Evolutionary conservation across 92 coral and sea anemone species (phyloP), one percentile per base, ranked within the genome.

Genomic region (Blastomussa wellsi): DNA sequence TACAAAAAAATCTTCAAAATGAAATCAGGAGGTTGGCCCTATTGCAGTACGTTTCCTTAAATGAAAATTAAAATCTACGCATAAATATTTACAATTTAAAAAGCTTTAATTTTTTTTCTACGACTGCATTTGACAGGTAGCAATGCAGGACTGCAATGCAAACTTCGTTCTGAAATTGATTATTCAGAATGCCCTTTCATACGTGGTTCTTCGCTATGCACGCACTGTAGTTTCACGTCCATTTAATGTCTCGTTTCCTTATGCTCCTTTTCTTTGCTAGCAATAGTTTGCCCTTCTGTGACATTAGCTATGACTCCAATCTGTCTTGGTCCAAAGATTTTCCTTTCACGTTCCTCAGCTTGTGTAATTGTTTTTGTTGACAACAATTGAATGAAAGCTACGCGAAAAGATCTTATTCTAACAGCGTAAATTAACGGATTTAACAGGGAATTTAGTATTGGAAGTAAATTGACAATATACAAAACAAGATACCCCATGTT

Each of bases 391-490:
- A 71, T 37, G 28, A 71, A 71, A 33, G 76, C 76, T 35, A 71
- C 76, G 42, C 76, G 76, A 37, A 71, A 71, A 35, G 6, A 7
- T 36, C 47, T 71, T 35, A 37, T 39, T 71, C 51, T 71, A 39
- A 38, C 48, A 19, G 47, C 41, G 42, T 71, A 71, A 71, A 71
- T 71, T 15, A 71, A 24, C 15, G 76, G 76, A 71, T 71, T 71
- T 7, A 37, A 35, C 28, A 71, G 0, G 24, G 76, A 71, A 39
- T 37, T 71, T 33, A 60, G 67, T 7, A 60, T 0, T 60, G 33
- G 32, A 14, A 60, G 8, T n/a, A 60, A 20, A 26, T 10, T n/a
- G 26, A 26, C 10, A 60, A 60, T 1, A 9, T 9, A 0, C 0
- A 7, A 7, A 60, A 10, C 33, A 9, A 11, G 6, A 60, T 1